Conservation (phyloP, 2,888 invertebrate genomes). For the Quadroppia sp. region DNA sequence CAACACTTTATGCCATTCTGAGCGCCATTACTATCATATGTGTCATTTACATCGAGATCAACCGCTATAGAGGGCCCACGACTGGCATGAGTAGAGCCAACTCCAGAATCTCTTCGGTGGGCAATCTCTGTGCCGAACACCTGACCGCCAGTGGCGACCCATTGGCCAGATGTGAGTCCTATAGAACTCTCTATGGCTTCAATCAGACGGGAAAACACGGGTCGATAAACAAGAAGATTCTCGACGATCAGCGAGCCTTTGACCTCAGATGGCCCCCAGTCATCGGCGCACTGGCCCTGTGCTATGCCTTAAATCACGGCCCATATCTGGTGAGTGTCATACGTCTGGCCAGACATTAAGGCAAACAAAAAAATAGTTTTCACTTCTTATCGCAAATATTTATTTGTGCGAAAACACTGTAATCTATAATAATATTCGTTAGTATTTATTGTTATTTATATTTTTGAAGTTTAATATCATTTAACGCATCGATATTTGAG, state of each 20-base stretch:
- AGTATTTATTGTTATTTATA: not conserved
- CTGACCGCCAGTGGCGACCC: conserved; percentile 49
- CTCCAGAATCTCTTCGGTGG: conserved; percentile 49
- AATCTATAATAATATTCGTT: not conserved
- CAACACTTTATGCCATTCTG: conserved; percentile 58
- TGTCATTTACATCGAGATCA: conserved; percentile 50
- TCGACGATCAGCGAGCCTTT: conserved; percentile 49
- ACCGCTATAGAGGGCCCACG: not conserved
- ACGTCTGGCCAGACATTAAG: no score
- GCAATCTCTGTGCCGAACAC: conserved; percentile 48
- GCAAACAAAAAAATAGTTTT: not conserved
- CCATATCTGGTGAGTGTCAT: conserved; percentile 60
- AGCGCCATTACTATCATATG: conserved; percentile 56
- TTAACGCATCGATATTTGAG: conserved; percentile 10
- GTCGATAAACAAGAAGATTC: conserved; percentile 14
- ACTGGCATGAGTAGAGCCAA: conserved; percentile 43
- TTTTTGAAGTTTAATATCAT: not conserved
- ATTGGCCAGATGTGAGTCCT: conserved; percentile 44
- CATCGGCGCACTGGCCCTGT: conserved; percentile 58
- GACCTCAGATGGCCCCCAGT: conserved; percentile 53
- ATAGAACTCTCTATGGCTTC: conserved; percentile 42
- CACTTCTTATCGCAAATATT: conserved; percentile 12
- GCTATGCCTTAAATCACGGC: conserved; percentile 60
- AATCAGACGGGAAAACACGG: not conserved
- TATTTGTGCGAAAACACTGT: not conserved